A percentile compares a stretch with the other conserved stretches of the same genome.
Evolutionary conservation across 2,888 invertebrate species (phyloP).

Genomic region (Pseudococcus longispinus): DNA sequence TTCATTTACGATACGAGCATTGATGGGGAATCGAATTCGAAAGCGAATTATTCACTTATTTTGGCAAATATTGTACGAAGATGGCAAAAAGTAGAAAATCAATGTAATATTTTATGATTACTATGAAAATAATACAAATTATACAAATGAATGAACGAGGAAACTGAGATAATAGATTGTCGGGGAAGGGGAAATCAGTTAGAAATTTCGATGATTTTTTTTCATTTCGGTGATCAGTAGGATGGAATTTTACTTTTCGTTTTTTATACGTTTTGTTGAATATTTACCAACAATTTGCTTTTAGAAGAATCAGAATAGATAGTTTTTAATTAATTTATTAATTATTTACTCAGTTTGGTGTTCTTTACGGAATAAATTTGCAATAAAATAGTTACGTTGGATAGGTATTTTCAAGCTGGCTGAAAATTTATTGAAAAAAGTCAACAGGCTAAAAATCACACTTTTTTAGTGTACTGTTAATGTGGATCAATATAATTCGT

Average conservation of each 20-base stretch:
- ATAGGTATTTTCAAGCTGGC: background rate
- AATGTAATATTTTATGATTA: background rate
- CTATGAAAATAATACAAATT: background rate
- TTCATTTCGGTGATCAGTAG: background rate
- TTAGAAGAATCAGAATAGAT: no score
- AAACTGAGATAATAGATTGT: slow-evolving; percentile 16
- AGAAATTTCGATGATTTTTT: background rate
- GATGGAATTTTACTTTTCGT: background rate
- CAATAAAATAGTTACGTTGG: background rate
- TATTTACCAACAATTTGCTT: background rate
- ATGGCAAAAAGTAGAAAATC: background rate
- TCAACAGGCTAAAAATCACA: background rate
- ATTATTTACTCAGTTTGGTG: background rate
- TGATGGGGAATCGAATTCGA: background rate
- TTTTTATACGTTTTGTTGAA: background rate
- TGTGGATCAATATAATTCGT: no score
- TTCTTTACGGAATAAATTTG: background rate
- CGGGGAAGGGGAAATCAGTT: background rate
- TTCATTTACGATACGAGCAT: background rate
- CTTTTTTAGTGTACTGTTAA: background rate
- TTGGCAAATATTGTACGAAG: background rate
- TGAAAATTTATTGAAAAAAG: background rate
- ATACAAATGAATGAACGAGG: slow-evolving; percentile 16
- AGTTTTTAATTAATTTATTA: background rate
- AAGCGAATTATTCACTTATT: background rate